phyloP scores from a whole-genome alignment of 2,797 vertebrate genomes.

The Eulemur rubriventer region DNA sequence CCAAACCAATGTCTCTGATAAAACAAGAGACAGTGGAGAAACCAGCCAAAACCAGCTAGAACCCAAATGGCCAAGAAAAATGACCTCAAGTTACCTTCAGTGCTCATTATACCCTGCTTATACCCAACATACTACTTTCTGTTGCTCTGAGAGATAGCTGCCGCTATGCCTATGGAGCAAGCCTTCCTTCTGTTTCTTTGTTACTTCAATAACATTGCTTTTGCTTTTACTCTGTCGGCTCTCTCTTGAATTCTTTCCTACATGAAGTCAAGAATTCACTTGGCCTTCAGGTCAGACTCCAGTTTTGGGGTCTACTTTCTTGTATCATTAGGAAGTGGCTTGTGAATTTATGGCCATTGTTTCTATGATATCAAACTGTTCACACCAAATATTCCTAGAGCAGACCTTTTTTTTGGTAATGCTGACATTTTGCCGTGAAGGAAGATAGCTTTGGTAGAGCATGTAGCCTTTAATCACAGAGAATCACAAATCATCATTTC shows the following conservation, averaged over 20 bases:
- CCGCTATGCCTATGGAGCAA: neutral
- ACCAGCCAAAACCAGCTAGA: neutral
- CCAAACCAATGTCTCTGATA: neutral
- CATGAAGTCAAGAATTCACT: neutral
- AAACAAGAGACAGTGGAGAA: neutral
- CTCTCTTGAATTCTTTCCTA: neutral
- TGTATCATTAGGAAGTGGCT: neutral
- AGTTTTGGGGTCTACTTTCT: neutral
- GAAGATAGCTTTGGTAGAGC: neutral
- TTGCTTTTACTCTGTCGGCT: neutral
- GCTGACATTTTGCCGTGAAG: neutral
- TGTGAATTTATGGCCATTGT: neutral
- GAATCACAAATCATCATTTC: neutral
- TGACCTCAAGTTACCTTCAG: neutral
- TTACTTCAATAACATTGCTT: neutral
- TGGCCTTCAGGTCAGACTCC: neutral
- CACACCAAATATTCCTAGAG: neutral
- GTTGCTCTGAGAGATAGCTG: too few species aligned
- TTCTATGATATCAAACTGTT: neutral
- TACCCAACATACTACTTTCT: neutral
- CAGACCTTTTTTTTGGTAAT: neutral
- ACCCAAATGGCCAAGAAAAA: neutral
- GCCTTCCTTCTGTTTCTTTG: neutral
- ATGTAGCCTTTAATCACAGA: neutral
- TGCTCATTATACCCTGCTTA: neutral